Percentiles rank a stretch among this genome's conserved stretches.
Evolutionary conservation across 2,113 vertebrate species (phyloP).

Genomic region (Cettia cetti): DNA sequence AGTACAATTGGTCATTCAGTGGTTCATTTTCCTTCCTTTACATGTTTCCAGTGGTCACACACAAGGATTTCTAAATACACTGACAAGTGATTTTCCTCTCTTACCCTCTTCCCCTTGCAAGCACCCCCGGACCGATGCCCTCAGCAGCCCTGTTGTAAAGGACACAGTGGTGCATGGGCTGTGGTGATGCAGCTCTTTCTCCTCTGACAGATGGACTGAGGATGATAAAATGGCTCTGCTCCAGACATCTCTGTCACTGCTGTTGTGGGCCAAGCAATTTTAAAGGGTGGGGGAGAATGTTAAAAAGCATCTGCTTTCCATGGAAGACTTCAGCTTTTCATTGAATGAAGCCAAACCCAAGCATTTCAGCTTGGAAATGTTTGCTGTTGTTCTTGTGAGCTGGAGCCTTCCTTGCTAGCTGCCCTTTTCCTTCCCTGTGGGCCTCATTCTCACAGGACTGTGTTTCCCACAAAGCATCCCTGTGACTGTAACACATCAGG

Average conservation of each 20-base stretch:
- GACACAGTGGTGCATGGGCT: not conserved
- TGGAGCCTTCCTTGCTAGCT: not conserved
- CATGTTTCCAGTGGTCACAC: not conserved
- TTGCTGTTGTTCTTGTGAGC: not conserved
- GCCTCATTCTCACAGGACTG: not conserved
- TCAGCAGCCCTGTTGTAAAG: not conserved
- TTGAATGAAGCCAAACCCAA: conserved; percentile 28
- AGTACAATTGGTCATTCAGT: not conserved
- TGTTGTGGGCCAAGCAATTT: conserved; percentile 30
- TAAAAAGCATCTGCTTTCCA: conserved; percentile 59
- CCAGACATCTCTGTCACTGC: conserved; percentile 24
- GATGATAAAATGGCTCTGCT: conserved; percentile 27
- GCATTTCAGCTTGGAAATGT: not conserved
- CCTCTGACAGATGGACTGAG: conserved; percentile 30
- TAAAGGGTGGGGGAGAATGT: conserved; percentile 7
- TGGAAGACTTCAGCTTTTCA: conserved; percentile 21
- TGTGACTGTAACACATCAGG: not conserved
- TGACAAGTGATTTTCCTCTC: not conserved
- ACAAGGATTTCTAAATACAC: not conserved
- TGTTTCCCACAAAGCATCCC: not conserved
- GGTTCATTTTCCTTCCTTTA: not conserved
- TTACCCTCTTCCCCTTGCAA: not conserved
- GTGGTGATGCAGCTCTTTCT: not conserved
- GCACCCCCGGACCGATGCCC: not conserved
- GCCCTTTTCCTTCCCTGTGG: not conserved